Percentiles rank a stretch among this genome's conserved stretches.
Evolutionary conservation across 2,888 invertebrate genomes (phyloP).

Genomic region (Lumbricus terrestris): DNA sequence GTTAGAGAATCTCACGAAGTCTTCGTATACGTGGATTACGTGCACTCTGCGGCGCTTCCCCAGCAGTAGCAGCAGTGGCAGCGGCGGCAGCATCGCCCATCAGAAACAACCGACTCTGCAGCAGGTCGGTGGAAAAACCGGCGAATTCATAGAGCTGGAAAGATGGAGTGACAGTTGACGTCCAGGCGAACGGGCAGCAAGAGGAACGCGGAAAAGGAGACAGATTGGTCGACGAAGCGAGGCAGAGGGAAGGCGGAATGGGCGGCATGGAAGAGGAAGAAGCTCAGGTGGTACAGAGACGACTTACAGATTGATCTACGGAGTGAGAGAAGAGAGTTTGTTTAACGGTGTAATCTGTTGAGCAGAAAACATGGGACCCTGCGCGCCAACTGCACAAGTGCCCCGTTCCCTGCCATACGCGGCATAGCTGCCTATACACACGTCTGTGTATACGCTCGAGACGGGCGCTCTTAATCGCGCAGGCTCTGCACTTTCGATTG

Average conservation of each 20-base stretch:
- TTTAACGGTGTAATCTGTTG: constrained; percentile 3
- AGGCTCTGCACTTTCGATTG: background rate
- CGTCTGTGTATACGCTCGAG: background rate
- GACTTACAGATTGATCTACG: background rate
- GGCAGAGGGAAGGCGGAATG: background rate
- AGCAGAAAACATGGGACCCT: constrained; percentile 3
- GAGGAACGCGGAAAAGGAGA: background rate
- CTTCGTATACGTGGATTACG: no score
- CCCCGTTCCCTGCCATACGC: background rate
- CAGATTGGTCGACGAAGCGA: background rate
- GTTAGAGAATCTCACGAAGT: background rate
- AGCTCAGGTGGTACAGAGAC: background rate
- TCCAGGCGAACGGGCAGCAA: background rate
- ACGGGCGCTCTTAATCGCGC: background rate
- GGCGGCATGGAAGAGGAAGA: background rate
- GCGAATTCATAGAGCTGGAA: background rate
- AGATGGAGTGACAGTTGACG: background rate
- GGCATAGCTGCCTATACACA: background rate
- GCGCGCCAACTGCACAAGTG: background rate
- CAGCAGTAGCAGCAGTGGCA: no score
- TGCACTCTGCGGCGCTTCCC: background rate
- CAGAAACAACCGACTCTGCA: no score
- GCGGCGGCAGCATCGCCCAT: no score
- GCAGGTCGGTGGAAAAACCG: background rate
- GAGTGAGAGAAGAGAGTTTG: background rate